Base-by-base conservation (phyloP, 1,140 invertebrate genomes). In the Apis dorsata region DNA sequence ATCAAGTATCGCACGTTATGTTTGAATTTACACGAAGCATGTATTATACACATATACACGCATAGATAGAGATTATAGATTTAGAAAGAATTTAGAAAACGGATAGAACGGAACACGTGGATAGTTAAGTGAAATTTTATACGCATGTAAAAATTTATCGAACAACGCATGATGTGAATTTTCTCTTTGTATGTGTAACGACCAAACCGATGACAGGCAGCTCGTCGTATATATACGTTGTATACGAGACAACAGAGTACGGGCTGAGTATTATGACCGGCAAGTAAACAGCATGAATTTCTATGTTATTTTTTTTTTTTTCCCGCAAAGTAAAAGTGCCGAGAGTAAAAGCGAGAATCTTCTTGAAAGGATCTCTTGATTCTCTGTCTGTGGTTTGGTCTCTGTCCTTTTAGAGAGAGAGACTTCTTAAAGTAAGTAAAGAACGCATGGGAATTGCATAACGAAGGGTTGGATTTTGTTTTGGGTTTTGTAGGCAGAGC, bases 401-500 rank as follows among this genome's bases (percentile, higher is more conserved):
- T 81, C 72, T 72, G 62, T 68, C 62, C 72, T 72, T 34, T 81
- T 87, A 84, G 68, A 79, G 53, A 84, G 68, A 79, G 53, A 63
- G 53, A 75, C 72, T n/a, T 80, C 49, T 55, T 80, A 62, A 62
- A 86, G 72, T 87, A 84, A 87, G 66, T 80, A 87, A 79, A 63
- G 12, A n/a, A 55, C 53, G 71, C 83, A 85, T 87, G 80, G 79
- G 68, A 86, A 85, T 75, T 79, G 82, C 86, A 86, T 86, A 91
- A 90, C 82, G 69, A 78, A 79, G 81, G 78, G 73, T 49, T 86
- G 83, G 77, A 76, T 90, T 85, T 86, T 91, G 88, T 90, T 86
- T 90, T 92, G 89, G 86, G 89, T 90, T 89, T 90, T 92, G 87
- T 93, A 94, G 93, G 91, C 93, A 93, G 85, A 93, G 91, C 89